Percentiles rank a stretch among this genome's conserved stretches.
Evolutionary conservation across 2,888 invertebrate species (phyloP).

Genomic region (Entomobrya proxima): DNA sequence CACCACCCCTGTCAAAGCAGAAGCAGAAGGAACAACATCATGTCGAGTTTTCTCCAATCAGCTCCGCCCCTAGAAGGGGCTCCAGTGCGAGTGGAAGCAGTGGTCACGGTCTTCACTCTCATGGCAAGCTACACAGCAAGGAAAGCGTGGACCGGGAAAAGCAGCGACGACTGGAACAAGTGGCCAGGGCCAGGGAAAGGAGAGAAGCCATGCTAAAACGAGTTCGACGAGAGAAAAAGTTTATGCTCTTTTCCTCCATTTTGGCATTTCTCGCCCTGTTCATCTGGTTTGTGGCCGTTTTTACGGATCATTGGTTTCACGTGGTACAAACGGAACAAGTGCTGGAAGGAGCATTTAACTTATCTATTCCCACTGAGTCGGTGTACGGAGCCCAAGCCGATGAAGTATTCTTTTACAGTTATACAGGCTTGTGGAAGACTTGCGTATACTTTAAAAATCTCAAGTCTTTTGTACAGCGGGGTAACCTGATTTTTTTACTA

Average conservation of each 20-base stretch:
- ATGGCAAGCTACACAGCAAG: slow-evolving; percentile 4
- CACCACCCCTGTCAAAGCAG: too few species aligned
- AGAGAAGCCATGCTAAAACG: slow-evolving; percentile 62
- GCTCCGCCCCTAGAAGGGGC: neutral
- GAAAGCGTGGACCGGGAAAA: slow-evolving; percentile 38
- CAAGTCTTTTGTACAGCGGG: neutral
- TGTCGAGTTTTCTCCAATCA: slow-evolving; percentile 13
- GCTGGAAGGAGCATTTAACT: neutral
- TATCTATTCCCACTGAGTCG: neutral
- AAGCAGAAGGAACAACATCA: neutral
- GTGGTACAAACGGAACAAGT: neutral
- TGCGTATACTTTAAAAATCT: slow-evolving; percentile 77
- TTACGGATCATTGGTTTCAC: slow-evolving; percentile 80
- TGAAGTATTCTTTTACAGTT: slow-evolving; percentile 81
- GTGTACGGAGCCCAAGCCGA: too few species aligned
- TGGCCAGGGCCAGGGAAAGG: slow-evolving; percentile 56
- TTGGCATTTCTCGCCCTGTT: slow-evolving; percentile 83
- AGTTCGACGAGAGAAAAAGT: slow-evolving; percentile 80
- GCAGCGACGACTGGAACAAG: slow-evolving; percentile 51
- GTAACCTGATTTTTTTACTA: neutral
- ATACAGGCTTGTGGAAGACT: slow-evolving; percentile 85
- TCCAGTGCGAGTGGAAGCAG: neutral
- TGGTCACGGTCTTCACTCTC: neutral
- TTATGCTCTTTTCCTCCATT: slow-evolving; percentile 84
- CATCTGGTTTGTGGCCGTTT: slow-evolving; percentile 85